phyloP scores from a whole-genome alignment of 2,113 vertebrate genomes.

The Numida meleagris region DNA sequence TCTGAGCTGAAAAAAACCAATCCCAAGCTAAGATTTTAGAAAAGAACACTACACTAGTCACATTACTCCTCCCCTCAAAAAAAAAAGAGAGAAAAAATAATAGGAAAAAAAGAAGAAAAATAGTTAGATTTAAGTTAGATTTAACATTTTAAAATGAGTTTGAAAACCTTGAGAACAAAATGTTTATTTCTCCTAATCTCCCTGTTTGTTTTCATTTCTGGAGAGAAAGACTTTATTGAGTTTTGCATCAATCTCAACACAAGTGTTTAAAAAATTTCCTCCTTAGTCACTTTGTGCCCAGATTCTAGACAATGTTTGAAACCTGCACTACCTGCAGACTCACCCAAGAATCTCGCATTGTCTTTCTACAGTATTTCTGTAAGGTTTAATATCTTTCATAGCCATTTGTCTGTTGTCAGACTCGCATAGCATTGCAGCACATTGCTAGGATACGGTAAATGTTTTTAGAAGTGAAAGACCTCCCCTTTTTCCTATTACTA shows the following conservation, averaged over 20 bases:
- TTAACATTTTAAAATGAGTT: neutral
- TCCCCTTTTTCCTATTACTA: conserved; percentile 61
- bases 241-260: neutral
- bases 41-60: neutral
- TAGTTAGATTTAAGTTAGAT: neutral
- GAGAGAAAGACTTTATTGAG: conserved; percentile 1
- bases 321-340: neutral
- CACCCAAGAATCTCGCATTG: neutral
- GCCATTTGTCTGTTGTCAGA: conserved; percentile 16
- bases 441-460: conserved; percentile 71
- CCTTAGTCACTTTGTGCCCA: neutral
- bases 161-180: conserved; percentile 36
- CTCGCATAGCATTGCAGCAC: conserved; percentile 1
- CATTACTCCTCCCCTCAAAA: no score
- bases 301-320: neutral
- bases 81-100: no score
- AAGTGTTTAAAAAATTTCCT: neutral
- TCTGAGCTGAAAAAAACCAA: neutral
- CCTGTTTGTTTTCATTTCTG: neutral
- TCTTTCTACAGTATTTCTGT: neutral
- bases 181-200: neutral
- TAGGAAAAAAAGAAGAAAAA: neutral
- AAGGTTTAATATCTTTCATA: conserved; percentile 8
- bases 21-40: neutral
- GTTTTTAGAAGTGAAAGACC: conserved; percentile 56